Percentiles rank a stretch among this genome's conserved stretches.
phyloP scores from a whole-genome alignment of 2,888 invertebrate species.

The Drosophila ezoana region DNA sequence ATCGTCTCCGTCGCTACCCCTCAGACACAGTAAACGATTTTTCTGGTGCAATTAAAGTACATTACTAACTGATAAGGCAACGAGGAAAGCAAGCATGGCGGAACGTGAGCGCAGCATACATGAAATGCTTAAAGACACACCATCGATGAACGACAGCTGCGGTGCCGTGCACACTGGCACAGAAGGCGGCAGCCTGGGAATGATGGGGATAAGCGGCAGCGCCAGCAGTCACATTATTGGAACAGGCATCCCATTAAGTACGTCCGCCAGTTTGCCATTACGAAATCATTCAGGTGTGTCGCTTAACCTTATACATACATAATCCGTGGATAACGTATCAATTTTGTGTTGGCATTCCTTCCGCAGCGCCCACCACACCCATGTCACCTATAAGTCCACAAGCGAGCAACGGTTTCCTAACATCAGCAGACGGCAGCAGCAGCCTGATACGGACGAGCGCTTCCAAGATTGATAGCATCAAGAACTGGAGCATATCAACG shows the following conservation, averaged over 20 bases:
- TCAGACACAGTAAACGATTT: constrained; percentile 39
- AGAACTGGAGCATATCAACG: constrained; percentile 98
- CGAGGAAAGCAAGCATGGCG: constrained; percentile 50
- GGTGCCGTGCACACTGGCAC: constrained; percentile 91
- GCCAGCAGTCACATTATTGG: constrained; percentile 59
- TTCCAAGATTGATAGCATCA: constrained; percentile 95
- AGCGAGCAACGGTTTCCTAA: constrained; percentile 62
- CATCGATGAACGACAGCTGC: constrained; percentile 91
- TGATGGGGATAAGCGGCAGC: constrained; percentile 62
- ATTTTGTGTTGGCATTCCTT: neutral
- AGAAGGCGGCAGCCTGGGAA: constrained; percentile 84
- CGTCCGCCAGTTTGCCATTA: constrained; percentile 89
- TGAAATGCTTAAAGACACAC: constrained; percentile 94
- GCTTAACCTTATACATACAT: neutral
- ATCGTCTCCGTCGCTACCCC: constrained; percentile 27
- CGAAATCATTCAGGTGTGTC: constrained; percentile 88
- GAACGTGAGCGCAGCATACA: constrained; percentile 87
- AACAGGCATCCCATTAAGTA: constrained; percentile 86
- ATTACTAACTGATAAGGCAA: constrained; percentile 33
- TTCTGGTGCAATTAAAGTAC: constrained; percentile 33
- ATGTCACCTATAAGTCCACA: constrained; percentile 85
- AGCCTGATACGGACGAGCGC: constrained; percentile 84
- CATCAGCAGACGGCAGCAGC: constrained; percentile 72
- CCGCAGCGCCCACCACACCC: constrained; percentile 85
- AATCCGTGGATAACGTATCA: neutral